Conservation (phyloP, 2,113 vertebrate species). For the Phrynocephalus versicolor region DNA sequence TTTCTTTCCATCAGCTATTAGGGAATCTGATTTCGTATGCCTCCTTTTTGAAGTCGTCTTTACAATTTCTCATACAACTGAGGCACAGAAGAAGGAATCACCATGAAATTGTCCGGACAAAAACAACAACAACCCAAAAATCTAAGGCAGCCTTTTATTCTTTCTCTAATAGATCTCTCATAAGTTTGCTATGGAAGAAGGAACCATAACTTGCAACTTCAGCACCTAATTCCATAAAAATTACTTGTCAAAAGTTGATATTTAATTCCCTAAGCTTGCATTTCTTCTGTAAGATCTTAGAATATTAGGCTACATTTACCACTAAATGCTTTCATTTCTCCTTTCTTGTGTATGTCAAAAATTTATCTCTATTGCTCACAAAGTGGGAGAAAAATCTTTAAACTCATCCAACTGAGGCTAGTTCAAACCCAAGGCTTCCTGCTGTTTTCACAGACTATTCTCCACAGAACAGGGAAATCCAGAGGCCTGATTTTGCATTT, state of each 20-base stretch:
- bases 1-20: neutral
- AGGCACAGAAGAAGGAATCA: conserved; percentile 16
- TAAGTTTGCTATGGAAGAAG: conserved; percentile 10
- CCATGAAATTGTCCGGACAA: neutral
- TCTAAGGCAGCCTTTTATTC: neutral
- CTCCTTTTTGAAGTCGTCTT: neutral
- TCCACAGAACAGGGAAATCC: conserved; percentile 57
- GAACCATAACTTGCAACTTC: conserved; percentile 25
- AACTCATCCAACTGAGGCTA: conserved; percentile 52
- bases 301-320: conserved; percentile 22
- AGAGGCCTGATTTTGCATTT: conserved; percentile 52
- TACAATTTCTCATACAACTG: neutral
- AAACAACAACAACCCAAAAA: conserved; percentile 22
- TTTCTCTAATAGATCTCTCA: neutral
- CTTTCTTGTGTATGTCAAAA: conserved; percentile 34
- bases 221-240: conserved; percentile 47
- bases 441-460: conserved; percentile 64
- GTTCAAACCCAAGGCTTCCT: conserved; percentile 56
- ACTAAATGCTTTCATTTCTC: conserved; percentile 4
- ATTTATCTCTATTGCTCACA: conserved; percentile 59
- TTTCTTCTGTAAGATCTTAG: conserved; percentile 25
- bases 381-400: conserved; percentile 38
- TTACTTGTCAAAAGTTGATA: conserved; percentile 40
- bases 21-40: neutral
- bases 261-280: conserved; percentile 50